Conservation (phyloP, 2,888 invertebrate species). For the Drosophila affinis region DNA sequence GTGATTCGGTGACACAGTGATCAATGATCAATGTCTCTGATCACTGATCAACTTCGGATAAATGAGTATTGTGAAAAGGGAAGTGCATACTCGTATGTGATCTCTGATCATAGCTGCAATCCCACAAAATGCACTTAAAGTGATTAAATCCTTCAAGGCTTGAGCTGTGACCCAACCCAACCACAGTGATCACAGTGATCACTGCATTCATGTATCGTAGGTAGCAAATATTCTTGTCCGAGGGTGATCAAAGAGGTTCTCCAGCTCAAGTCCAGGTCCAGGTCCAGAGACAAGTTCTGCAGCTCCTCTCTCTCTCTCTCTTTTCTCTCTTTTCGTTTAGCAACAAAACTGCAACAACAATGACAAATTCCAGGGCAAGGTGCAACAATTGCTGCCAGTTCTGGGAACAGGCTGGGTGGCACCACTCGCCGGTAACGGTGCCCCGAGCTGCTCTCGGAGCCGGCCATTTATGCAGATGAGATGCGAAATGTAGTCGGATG, state of each 20-base stretch:
- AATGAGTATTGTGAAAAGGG: too few relatives aligned
- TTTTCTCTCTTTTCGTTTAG: background rate
- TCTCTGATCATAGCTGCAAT: background rate
- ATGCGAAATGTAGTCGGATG: constrained; percentile 2
- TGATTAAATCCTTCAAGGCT: background rate
- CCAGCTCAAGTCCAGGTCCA: too few relatives aligned
- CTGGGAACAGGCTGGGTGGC: constrained; percentile 73
- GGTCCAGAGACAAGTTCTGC: background rate
- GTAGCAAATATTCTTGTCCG: too few relatives aligned
- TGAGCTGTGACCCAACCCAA: too few relatives aligned
- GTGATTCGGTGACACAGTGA: background rate
- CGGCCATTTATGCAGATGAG: constrained; percentile 64
- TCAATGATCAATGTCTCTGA: too few relatives aligned
- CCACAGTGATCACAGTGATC: too few relatives aligned
- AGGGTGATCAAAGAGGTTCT: too few relatives aligned
- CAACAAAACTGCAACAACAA: constrained; percentile 50
- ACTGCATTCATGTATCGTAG: background rate
- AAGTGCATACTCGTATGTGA: too few relatives aligned
- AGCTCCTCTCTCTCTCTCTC: background rate
- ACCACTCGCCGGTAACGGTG: constrained; percentile 13
- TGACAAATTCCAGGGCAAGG: constrained; percentile 70
- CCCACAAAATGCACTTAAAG: background rate
- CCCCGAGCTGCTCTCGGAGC: background rate
- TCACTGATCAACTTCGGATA: background rate
- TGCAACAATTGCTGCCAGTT: constrained; percentile 71